Evolutionary conservation across 2,888 invertebrate species (phyloP).

Genomic region (Philaethria dido): DNA sequence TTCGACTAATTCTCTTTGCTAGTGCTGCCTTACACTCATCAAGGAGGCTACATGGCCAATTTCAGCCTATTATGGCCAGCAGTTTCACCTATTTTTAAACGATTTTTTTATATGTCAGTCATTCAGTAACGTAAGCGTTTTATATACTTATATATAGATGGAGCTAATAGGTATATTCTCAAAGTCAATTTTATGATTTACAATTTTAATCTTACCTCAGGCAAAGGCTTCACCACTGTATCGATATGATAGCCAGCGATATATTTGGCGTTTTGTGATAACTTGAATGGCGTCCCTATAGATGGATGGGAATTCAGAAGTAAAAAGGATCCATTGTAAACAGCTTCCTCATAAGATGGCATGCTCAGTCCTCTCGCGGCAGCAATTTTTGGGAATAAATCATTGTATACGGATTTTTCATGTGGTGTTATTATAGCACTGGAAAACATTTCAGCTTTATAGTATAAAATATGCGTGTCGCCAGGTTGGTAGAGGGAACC

Average conservation of each 20-base stretch:
- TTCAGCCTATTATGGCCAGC: no score
- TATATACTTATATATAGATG: no score
- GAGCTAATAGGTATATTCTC: no score
- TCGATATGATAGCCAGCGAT: constrained; percentile 52
- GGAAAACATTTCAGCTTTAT: neutral
- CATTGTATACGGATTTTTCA: constrained; percentile 33
- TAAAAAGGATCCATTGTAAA: constrained; percentile 43
- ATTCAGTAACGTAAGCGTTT: no score
- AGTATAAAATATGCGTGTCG: neutral
- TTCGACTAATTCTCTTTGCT: no score
- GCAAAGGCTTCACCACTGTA: constrained; percentile 47
- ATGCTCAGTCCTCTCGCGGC: constrained; percentile 30
- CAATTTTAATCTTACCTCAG: constrained; percentile 45
- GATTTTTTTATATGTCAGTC: no score
- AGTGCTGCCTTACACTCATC: no score
- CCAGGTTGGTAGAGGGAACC: no score
- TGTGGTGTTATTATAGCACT: neutral
- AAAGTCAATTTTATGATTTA: no score
- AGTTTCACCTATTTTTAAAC: no score
- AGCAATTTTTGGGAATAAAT: constrained; percentile 33
- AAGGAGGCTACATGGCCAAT: no score
- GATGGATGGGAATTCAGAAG: constrained; percentile 61
- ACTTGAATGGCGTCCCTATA: constrained; percentile 52
- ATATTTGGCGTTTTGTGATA: constrained; percentile 54
- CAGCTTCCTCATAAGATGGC: constrained; percentile 38